A percentile compares a stretch with the other conserved stretches of the same genome.
These are phyloP conservation scores for Rynchops niger DNA, from an alignment of 2,113 vertebrate species.

Conservation along the genomic window DNA sequence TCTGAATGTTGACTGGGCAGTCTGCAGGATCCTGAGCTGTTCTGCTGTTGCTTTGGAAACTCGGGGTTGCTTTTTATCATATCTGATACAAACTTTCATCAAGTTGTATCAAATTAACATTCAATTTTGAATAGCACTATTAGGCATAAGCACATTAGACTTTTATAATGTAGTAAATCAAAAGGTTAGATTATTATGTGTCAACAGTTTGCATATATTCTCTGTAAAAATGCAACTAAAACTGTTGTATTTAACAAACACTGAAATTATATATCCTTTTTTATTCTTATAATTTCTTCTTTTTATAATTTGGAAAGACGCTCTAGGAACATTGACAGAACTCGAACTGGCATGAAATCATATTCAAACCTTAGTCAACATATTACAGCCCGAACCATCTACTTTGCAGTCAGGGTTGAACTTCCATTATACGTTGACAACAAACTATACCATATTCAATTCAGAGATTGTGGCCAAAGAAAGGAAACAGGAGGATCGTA, in stretches of 20 bases:
- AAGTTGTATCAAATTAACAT: not conserved
- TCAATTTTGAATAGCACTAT: not conserved
- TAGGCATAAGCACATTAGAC: not conserved
- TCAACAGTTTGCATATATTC: not conserved
- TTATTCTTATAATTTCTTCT: not conserved
- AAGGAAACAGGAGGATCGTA: not conserved
- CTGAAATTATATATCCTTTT: not conserved
- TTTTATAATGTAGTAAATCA: not conserved
- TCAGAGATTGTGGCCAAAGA: not conserved
- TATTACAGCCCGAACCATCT: not conserved
- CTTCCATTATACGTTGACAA: not conserved
- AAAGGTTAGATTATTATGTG: not conserved
- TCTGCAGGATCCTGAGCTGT: not conserved
- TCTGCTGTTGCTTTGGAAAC: not conserved
- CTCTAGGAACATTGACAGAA: not conserved
- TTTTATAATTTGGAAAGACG: not conserved
- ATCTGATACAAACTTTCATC: not conserved
- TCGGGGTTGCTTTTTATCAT: not conserved
- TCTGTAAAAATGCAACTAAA: not conserved
- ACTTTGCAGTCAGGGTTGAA: not conserved
- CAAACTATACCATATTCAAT: not conserved
- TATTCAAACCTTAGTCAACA: not conserved
- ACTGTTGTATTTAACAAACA: not conserved
- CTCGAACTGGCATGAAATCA: not conserved
- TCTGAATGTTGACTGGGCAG: not conserved